Conservation (phyloP, 2,113 vertebrate genomes). For the Promerops cafer region DNA sequence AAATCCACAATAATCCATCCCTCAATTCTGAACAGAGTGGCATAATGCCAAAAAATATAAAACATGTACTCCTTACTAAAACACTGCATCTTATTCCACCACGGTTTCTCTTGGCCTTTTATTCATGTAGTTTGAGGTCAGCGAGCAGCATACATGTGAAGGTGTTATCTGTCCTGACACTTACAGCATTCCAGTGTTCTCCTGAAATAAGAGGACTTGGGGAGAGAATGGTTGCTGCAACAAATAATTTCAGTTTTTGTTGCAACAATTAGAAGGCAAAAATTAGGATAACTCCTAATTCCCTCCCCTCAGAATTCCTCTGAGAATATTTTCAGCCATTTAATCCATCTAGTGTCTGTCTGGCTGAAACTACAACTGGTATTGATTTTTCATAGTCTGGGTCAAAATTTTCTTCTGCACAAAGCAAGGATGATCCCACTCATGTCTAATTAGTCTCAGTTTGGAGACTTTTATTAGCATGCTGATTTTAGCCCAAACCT, state of each 20-base stretch:
- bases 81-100: constrained; percentile 30
- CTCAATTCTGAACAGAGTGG: constrained; percentile 78
- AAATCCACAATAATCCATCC: constrained; percentile 83
- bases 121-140: constrained; percentile 59
- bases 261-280: not conserved
- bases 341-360: not conserved
- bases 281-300: not conserved
- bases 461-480: not conserved
- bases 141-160: constrained; percentile 10
- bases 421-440: not conserved
- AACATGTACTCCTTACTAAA: constrained; percentile 51
- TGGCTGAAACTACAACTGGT: not conserved
- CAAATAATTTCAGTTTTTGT: not conserved
- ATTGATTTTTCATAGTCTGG: not conserved
- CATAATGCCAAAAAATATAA: constrained; percentile 55
- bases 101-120: constrained; percentile 38
- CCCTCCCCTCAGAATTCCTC: not conserved
- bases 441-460: not conserved
- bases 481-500: not conserved
- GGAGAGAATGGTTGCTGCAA: not conserved
- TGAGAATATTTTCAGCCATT: not conserved
- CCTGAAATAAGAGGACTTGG: constrained; percentile 4
- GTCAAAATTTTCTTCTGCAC: not conserved
- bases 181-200: constrained; percentile 1
- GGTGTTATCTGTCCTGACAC: constrained; percentile 29